These are phyloP conservation scores for Leptinotarsa lineolata DNA, from an alignment of 1,140 invertebrate genomes.

Conservation along the genomic window DNA sequence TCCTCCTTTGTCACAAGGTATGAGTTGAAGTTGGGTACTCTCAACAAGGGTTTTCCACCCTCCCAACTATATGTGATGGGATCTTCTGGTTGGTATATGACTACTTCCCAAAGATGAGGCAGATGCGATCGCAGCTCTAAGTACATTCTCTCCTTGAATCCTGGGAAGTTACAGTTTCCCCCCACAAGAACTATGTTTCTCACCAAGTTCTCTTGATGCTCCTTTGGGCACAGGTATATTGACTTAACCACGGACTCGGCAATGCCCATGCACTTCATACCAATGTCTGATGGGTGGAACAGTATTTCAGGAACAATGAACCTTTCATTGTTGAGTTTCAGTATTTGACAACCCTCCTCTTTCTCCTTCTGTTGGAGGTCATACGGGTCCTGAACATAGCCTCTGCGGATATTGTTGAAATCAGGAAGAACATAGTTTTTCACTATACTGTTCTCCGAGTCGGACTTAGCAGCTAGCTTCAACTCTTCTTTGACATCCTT, in stretches of 20 bases:
- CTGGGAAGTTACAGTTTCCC: constrained; percentile 82
- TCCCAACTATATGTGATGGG: constrained; percentile 87
- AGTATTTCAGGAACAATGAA: constrained; percentile 92
- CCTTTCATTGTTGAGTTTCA: constrained; percentile 88
- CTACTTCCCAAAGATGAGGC: constrained; percentile 77
- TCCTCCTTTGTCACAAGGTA: constrained; percentile 79
- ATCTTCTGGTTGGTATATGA: constrained; percentile 72
- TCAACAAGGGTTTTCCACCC: constrained; percentile 77
- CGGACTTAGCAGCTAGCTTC: constrained; percentile 71
- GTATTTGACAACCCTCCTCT: constrained; percentile 74
- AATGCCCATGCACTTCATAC: constrained; percentile 93
- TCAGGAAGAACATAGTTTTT: constrained; percentile 91
- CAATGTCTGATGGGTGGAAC: constrained; percentile 94
- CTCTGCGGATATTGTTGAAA: constrained; percentile 65
- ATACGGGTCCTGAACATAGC: constrained; percentile 53
- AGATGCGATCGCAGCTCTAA: constrained; percentile 80
- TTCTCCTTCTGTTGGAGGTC: constrained; percentile 59
- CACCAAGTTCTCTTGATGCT: constrained; percentile 80
- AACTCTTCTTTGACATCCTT: constrained; percentile 86
- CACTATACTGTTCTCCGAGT: constrained; percentile 64
- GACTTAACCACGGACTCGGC: constrained; percentile 83
- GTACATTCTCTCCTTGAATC: constrained; percentile 82
- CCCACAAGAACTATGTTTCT: constrained; percentile 91
- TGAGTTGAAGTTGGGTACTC: constrained; percentile 72
- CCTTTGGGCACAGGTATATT: constrained; percentile 73